Evolutionary conservation across 2,888 invertebrate genomes (phyloP), one percentile per base, ranked within the genome.

Genomic region (Lasioglossum villosulum): DNA sequence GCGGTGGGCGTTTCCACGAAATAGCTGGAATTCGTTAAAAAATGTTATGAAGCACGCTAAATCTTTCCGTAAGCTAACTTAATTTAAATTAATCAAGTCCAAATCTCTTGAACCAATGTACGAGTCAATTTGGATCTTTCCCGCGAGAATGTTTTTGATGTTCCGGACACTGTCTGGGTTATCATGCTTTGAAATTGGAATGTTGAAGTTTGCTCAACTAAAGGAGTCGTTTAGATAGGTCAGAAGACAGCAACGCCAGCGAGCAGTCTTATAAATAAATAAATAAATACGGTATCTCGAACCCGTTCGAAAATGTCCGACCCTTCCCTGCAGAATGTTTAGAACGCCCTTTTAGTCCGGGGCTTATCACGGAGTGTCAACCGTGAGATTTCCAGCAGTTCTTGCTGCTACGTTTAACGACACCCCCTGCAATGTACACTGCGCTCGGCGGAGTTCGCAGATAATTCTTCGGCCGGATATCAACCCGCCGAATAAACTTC

Each of bases 321-420:
- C 8, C 34, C 23, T 66, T 66, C 19, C 3, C 34, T 34, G 34
- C 66, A 66, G 23, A 10, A 34, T 30, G 66, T 8, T 34, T 66
- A 66, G 19, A 34, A 10, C 19, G 34, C 34, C 34, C 66, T 34
- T 34, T 66, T 23, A 34, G 34, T 30, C 34, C 66, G 10, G 66
- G 19, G 66, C 66, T 66, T 66, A 66, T 66, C 66, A 34, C 34
- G 23, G 19, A 66, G 34, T 66, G 66, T 66, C 66, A 66, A 66
- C 34, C 34, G 34, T 19, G 66, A 66, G n/a, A 82, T 56, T 82
- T 56, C 23, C 0, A 66, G 19, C 34, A 34, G 66, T 66, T 37
- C 37, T 70, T 66, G 30, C 66, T 34, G 3, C 66, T 30, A 42
- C 42, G 63, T 63, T 75, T 16, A n/a, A 66, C 34, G 66, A 34